Evolutionary conservation across 2,888 invertebrate species (phyloP), one percentile per base, ranked within the genome.

Genomic region (Unio pictorum): DNA sequence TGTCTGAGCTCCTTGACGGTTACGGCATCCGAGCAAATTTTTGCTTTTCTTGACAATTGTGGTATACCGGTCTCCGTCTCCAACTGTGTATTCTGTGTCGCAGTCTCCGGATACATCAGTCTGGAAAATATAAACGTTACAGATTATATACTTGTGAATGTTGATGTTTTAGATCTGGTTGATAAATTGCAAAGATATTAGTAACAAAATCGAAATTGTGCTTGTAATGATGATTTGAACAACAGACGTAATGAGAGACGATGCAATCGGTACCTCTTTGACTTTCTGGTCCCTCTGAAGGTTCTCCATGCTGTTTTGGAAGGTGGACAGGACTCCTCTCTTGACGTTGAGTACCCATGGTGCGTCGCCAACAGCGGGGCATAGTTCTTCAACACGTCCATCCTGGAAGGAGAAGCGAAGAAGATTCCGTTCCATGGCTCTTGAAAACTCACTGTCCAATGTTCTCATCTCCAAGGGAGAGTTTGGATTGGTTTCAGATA

Each of bases 321-420:
- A 92, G 85, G 95, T 92, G 0, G 97, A 96, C 69, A 96, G 93
- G 76, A 97, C 92, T 5, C 95, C 97, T 76, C 97, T 93, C 91
- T 98, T 98, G 88, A 97, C 93, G 91, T 98, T 97, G 67, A 97
- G 93, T 0, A 95, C 94, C 86, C 94, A 94, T 30, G 93, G 92
- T 0, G 93, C 93, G 86, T 98, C 97, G 85, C 96, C 96, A 0
- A 91, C 93, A 71, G 94, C 93, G 0, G 94, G 91, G 87, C 97
- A 98, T 79, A 98, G 93, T 11, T 94, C 91, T 63, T 94, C 94
- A 60, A 96, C 89, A 75, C 93, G 92, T 3, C 97, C 97, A 89
- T 94, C 94, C 81, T 94, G 93, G 89, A 94, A 93, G 59, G 94
- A 94, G 90, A 97, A 94, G 67, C 93, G 92, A 34, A 97, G 92